Conservation (phyloP, 2,113 vertebrate genomes). For the Gadus chalcogrammus region DNA sequence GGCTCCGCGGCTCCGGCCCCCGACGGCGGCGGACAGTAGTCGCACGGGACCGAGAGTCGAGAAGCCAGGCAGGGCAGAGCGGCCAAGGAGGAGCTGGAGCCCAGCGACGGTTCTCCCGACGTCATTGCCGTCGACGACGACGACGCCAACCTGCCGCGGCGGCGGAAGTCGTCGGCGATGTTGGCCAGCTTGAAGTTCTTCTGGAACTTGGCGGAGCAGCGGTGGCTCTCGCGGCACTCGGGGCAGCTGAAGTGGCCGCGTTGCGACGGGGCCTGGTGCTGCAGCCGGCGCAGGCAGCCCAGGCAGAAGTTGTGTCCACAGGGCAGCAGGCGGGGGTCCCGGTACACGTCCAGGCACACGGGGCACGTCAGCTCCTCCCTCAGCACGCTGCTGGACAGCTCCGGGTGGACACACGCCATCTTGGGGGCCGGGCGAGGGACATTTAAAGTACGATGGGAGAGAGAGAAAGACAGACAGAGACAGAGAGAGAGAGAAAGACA, state of each 20-base stretch:
- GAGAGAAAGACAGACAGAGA: background rate
- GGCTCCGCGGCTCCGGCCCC: rapidly evolving
- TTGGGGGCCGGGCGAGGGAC: background rate
- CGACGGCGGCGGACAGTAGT: constrained; percentile 59
- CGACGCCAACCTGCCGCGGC: constrained; percentile 9
- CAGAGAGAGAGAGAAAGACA: no score
- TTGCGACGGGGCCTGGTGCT: constrained; percentile 34
- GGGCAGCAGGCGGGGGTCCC: constrained; percentile 65
- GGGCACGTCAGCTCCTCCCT: constrained; percentile 75
- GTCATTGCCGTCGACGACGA: background rate
- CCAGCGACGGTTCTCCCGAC: constrained; percentile 9
- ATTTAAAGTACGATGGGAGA: background rate
- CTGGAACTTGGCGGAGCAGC: constrained; percentile 43
- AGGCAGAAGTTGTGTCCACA: constrained; percentile 77
- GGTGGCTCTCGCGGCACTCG: constrained; percentile 67
- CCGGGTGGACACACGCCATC: constrained; percentile 52
- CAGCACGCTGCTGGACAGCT: constrained; percentile 58
- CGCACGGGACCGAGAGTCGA: constrained; percentile 47
- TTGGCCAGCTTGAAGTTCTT: constrained; percentile 76
- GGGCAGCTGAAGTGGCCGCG: constrained; percentile 65
- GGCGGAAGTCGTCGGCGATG: constrained; percentile 64
- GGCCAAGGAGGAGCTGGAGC: background rate
- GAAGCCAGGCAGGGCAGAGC: background rate
- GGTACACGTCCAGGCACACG: constrained; percentile 70
- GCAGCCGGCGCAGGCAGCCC: constrained; percentile 61